phyloP scores from a whole-genome alignment of 53 echinoderm and acorn worm genomes.

The Holothuria leucospilota region DNA sequence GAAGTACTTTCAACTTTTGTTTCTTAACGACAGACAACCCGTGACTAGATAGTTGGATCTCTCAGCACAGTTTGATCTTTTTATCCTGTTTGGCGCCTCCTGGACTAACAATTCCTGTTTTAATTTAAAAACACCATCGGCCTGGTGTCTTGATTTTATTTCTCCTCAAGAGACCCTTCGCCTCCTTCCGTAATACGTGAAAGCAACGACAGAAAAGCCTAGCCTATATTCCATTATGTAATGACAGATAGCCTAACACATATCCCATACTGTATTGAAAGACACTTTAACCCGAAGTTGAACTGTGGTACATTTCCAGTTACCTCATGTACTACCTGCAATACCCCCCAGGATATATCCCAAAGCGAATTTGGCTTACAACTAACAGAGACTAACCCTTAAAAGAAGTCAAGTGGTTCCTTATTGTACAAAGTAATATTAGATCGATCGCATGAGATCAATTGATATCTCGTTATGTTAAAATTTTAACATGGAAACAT shows the following conservation, averaged over 20 bases:
- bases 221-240: slow-evolving; percentile 41
- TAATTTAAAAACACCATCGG: background rate
- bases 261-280: slow-evolving; percentile 37
- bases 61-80: slow-evolving; percentile 17
- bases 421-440: too few relatives aligned
- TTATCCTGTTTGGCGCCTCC: slow-evolving; percentile 52
- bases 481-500: too few relatives aligned
- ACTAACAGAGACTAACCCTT: too few relatives aligned
- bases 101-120: slow-evolving; percentile 46
- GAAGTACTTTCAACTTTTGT: slow-evolving; percentile 42
- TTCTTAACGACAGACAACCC: slow-evolving; percentile 11
- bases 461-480: too few relatives aligned
- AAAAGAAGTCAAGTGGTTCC: too few relatives aligned
- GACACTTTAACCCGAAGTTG: background rate
- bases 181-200: background rate
- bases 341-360: too few relatives aligned
- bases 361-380: too few relatives aligned
- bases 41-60: slow-evolving; percentile 23
- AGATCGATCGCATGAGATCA: too few relatives aligned
- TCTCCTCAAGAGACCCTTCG: slow-evolving; percentile 17
- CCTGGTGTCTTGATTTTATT: too few relatives aligned
- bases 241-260: slow-evolving; percentile 43
- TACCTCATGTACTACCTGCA: too few relatives aligned
- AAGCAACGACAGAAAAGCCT: slow-evolving; percentile 30
- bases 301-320: too few relatives aligned